Percentiles rank a stretch among this genome's conserved stretches.
phyloP scores from a whole-genome alignment of 2,888 invertebrate species.

The Lasius platythorax region DNA sequence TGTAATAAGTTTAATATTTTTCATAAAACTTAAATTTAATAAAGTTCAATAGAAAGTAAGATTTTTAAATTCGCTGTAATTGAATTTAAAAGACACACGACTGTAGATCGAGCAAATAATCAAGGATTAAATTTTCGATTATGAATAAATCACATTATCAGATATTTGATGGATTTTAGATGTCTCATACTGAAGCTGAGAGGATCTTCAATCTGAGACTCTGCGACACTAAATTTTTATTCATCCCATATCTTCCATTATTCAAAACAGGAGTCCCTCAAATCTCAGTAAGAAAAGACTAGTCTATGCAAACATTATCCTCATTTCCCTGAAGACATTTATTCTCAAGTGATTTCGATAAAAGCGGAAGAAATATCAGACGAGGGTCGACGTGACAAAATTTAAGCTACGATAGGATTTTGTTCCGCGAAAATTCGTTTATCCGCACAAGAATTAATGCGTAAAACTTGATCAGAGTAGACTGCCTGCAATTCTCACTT shows the following conservation, averaged over 20 bases:
- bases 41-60: background rate
- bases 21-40: background rate
- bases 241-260: conserved; percentile 64
- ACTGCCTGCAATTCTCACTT: conserved; percentile 3
- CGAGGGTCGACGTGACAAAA: conserved; percentile 22
- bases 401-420: conserved; percentile 35
- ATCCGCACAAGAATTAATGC: conserved; percentile 20
- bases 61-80: background rate
- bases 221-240: conserved; percentile 54
- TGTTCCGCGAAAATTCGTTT: conserved; percentile 19
- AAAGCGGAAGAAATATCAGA: conserved; percentile 48
- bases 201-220: conserved; percentile 27
- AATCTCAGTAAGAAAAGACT: conserved; percentile 61
- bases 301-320: conserved; percentile 66
- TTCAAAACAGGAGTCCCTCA: conserved; percentile 66
- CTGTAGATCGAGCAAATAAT: background rate
- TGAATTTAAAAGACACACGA: background rate
- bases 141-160: no score
- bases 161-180: conserved; percentile 29
- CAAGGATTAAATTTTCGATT: background rate
- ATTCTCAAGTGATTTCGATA: conserved; percentile 52
- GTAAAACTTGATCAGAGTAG: background rate
- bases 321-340: conserved; percentile 59
- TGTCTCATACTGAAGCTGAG: background rate
- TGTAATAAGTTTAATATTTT: background rate